A percentile compares a stretch with the other conserved stretches of the same genome.
Conservation (phyloP, 2,888 invertebrate genomes). For the Drosophila tripunctata region DNA sequence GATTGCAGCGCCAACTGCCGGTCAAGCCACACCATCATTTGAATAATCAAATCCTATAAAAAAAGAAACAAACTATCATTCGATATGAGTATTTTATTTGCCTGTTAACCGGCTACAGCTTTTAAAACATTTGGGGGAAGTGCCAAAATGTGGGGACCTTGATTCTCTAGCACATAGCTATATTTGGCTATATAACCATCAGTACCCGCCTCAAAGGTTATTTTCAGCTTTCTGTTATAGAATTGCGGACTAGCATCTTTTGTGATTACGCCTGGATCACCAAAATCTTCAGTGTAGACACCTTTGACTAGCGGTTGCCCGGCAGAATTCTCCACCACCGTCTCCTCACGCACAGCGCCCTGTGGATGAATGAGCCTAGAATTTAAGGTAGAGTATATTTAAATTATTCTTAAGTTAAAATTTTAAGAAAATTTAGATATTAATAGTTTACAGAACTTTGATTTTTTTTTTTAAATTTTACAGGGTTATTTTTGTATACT, state of each 20-base stretch:
- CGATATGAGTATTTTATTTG: neutral
- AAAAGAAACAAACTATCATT: neutral
- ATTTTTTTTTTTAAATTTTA: no score
- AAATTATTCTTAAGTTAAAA: no score
- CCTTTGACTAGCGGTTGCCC: slow-evolving; percentile 29
- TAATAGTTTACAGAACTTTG: no score
- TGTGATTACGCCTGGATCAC: neutral
- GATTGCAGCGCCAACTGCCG: slow-evolving; percentile 16
- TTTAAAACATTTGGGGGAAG: slow-evolving; percentile 17
- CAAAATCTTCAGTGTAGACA: slow-evolving; percentile 13
- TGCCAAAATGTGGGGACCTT: neutral
- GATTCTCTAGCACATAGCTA: neutral
- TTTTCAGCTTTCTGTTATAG: neutral
- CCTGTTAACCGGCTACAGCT: slow-evolving; percentile 15
- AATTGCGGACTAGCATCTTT: neutral
- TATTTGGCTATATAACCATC: slow-evolving; percentile 44
- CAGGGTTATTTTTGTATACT: no score
- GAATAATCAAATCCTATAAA: neutral
- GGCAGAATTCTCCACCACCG: slow-evolving; percentile 20
- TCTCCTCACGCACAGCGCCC: slow-evolving; percentile 29
- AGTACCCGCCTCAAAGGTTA: slow-evolving; percentile 33
- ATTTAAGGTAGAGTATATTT: neutral
- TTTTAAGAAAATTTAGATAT: no score
- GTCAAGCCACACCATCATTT: neutral
- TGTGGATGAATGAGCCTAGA: slow-evolving; percentile 10